Percentiles rank a stretch among this genome's conserved stretches.
These are phyloP conservation scores for Marisa cornuarietis DNA, from an alignment of 1,140 invertebrate genomes.

Conservation along the genomic window DNA sequence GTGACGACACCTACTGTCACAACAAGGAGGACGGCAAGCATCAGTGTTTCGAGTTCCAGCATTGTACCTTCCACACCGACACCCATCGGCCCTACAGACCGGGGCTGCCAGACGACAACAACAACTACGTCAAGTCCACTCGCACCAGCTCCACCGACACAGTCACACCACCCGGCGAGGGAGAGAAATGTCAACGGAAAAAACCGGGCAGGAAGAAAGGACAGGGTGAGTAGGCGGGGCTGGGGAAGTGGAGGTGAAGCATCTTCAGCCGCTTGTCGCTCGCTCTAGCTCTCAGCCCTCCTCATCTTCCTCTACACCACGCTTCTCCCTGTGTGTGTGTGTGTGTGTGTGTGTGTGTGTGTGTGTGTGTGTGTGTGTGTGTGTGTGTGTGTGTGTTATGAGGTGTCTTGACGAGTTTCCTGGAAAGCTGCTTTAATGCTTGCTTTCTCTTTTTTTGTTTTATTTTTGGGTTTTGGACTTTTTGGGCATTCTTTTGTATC, in stretches of 20 bases:
- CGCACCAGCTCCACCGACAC: not conserved
- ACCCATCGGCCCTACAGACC: constrained; percentile 8
- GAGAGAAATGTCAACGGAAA: constrained; percentile 28
- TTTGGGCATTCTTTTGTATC: not conserved
- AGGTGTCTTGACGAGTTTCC: too few relatives aligned
- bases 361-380: too few relatives aligned
- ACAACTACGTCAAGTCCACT: not conserved
- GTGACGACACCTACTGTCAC: not conserved
- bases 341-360: not conserved
- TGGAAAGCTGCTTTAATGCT: too few relatives aligned
- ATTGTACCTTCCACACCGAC: not conserved
- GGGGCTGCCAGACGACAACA: not conserved
- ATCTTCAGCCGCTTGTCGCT: too few relatives aligned
- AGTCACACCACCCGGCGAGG: not conserved
- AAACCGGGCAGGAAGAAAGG: constrained; percentile 51
- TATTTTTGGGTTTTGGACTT: not conserved
- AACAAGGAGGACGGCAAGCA: not conserved
- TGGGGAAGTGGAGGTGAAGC: not conserved
- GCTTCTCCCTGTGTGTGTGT: too few relatives aligned
- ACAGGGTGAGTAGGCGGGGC: constrained; percentile 40
- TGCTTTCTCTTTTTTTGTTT: too few relatives aligned
- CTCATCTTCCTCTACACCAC: too few relatives aligned
- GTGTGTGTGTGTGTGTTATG: not conserved
- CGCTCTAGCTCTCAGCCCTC: too few relatives aligned
- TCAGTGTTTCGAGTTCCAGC: not conserved